A percentile compares a stretch with the other conserved stretches of the same genome.
phyloP scores from a whole-genome alignment of 2,888 invertebrate genomes.

The Doris montereyensis region DNA sequence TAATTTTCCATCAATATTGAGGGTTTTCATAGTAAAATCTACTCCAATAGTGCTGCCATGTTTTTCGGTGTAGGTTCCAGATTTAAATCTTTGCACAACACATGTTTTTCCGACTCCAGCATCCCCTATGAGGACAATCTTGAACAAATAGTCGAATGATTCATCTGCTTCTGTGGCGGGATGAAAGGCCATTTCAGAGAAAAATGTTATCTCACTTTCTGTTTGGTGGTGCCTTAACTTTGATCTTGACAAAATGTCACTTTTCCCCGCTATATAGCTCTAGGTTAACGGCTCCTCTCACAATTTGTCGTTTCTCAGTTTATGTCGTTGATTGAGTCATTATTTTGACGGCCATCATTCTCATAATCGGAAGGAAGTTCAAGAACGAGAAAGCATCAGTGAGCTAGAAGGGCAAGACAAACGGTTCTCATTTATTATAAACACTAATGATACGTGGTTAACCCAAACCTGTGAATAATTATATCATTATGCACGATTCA shows the following conservation, averaged over 20 bases:
- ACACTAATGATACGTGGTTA: too few relatives aligned
- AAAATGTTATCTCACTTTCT: too few relatives aligned
- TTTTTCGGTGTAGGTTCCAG: slow-evolving; percentile 91
- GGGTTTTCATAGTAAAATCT: slow-evolving; percentile 98
- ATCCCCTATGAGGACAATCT: slow-evolving; percentile 91
- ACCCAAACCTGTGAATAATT: too few relatives aligned
- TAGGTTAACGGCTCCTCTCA: too few relatives aligned
- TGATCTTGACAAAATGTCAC: too few relatives aligned
- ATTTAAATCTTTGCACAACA: slow-evolving; percentile 95
- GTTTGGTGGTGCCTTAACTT: too few relatives aligned
- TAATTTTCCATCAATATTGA: slow-evolving; percentile 92
- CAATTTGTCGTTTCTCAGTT: neutral
- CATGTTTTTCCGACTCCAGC: slow-evolving; percentile 84
- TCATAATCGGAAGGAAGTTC: neutral
- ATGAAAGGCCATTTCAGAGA: slow-evolving; percentile 57
- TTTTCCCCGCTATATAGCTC: too few relatives aligned
- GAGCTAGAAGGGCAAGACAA: too few relatives aligned
- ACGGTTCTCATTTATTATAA: too few relatives aligned
- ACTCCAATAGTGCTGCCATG: slow-evolving; percentile 98
- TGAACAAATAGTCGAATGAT: slow-evolving; percentile 92
- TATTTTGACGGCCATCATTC: neutral
- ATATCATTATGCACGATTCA: too few relatives aligned
- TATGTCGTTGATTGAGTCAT: neutral
- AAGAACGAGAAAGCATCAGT: too few relatives aligned
- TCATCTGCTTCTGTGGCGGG: slow-evolving; percentile 73